These are phyloP conservation scores for Aphidoletes aphidimyza DNA, from an alignment of 2,888 invertebrate species.

Conservation along the genomic window DNA sequence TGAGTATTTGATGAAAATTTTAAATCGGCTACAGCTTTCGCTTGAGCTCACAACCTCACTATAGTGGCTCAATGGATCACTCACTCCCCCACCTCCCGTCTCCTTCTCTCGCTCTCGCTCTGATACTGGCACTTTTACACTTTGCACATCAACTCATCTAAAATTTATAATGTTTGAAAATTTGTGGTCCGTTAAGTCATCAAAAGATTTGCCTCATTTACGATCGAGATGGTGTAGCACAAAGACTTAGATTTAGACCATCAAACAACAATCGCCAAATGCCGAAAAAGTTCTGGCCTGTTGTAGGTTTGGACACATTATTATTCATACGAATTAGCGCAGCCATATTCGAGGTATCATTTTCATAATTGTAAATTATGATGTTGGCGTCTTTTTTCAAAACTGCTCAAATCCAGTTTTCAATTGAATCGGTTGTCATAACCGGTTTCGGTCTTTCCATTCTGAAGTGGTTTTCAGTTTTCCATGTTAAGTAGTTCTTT, in stretches of 20 bases:
- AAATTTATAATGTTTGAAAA: slow-evolving; percentile 27
- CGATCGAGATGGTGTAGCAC: not conserved
- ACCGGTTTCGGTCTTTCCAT: not conserved
- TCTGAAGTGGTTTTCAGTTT: not conserved
- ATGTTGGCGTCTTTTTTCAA: slow-evolving; percentile 3
- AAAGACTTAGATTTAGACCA: not conserved
- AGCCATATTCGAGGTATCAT: not conserved
- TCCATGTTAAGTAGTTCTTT: too few species aligned
- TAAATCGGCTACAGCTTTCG: not conserved
- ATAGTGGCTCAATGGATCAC: too few species aligned
- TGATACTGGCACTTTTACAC: not conserved
- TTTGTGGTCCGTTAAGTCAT: slow-evolving; percentile 45
- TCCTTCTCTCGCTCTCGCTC: too few species aligned
- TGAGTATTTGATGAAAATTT: slow-evolving; percentile 31
- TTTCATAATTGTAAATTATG: not conserved
- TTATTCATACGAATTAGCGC: not conserved
- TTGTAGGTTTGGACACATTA: slow-evolving; percentile 6
- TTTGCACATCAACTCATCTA: slow-evolving; percentile 37
- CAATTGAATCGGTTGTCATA: not conserved
- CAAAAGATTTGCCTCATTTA: slow-evolving; percentile 8
- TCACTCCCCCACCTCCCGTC: too few species aligned
- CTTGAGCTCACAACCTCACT: too few species aligned
- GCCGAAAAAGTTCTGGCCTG: slow-evolving; percentile 16
- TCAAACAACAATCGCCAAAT: not conserved
- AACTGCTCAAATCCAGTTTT: not conserved